phyloP scores from a whole-genome alignment of 1,140 invertebrate species.

The Ceratosolen fusciceps region DNA sequence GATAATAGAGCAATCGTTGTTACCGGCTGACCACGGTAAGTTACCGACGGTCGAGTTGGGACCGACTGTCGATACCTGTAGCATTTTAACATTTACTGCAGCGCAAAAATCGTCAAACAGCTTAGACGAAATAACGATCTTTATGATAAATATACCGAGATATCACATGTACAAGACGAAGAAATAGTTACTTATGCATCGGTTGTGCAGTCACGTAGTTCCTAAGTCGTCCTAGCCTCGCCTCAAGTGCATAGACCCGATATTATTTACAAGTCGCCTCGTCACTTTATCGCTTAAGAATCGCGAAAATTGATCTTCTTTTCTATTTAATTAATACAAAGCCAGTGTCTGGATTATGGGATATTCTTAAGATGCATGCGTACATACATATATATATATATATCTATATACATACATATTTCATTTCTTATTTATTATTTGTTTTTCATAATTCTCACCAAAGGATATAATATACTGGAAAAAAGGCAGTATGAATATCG shows the following conservation, averaged over 20 bases:
- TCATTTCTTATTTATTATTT: no score
- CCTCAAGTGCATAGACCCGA: conserved; percentile 48
- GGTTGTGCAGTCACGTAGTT: conserved; percentile 73
- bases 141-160: conserved; percentile 50
- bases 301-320: background rate
- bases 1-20: conserved; percentile 13
- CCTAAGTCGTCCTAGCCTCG: conserved; percentile 72
- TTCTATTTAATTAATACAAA: background rate
- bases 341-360: background rate
- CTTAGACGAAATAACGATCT: conserved; percentile 19
- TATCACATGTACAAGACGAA: conserved; percentile 55
- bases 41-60: conserved; percentile 37
- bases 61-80: background rate
- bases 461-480: no score
- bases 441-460: no score
- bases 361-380: background rate
- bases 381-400: no score
- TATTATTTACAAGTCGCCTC: conserved; percentile 30
- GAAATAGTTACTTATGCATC: conserved; percentile 70
- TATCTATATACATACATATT: no score
- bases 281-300: conserved; percentile 26
- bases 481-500: no score
- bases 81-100: background rate
- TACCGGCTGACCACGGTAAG: conserved; percentile 46
- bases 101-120: conserved; percentile 32